phyloP scores from a whole-genome alignment of 2,888 invertebrate species.

The Diaperis boleti region DNA sequence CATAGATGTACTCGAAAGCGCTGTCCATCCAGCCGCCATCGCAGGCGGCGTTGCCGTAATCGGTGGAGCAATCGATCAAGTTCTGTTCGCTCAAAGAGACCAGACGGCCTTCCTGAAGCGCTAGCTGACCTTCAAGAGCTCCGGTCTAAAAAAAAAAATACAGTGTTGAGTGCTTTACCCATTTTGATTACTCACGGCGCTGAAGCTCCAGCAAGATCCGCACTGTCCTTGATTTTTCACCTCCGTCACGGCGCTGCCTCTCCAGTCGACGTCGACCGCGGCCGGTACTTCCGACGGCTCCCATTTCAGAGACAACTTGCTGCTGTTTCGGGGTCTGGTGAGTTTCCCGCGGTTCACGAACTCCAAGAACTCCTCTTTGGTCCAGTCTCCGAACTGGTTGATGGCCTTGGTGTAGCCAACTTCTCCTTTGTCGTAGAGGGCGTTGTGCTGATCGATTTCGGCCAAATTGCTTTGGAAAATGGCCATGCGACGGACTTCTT shows the following conservation, averaged over 20 bases:
- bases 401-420: constrained; percentile 8
- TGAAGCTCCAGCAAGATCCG: constrained; percentile 51
- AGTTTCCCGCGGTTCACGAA: no score
- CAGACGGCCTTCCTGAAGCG: constrained; percentile 64
- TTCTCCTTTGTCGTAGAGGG: background rate
- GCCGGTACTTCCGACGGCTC: no score
- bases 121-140: constrained; percentile 66
- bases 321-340: background rate
- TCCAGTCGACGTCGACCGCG: constrained; percentile 49
- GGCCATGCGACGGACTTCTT: constrained; percentile 10
- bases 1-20: constrained; percentile 63
- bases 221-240: constrained; percentile 51
- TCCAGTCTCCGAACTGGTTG: constrained; percentile 19
- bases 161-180: background rate
- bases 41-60: constrained; percentile 67
- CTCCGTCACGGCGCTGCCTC: constrained; percentile 47
- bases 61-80: constrained; percentile 67
- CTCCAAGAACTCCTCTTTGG: constrained; percentile 5
- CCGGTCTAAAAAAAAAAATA: constrained; percentile 64
- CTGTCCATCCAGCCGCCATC: constrained; percentile 66
- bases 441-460: constrained; percentile 24
- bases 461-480: constrained; percentile 22
- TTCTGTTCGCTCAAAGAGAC: constrained; percentile 68
- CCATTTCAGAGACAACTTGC: background rate
- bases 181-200: background rate